phyloP scores from a whole-genome alignment of 1,140 invertebrate genomes.

The Apolygus lucorum region DNA sequence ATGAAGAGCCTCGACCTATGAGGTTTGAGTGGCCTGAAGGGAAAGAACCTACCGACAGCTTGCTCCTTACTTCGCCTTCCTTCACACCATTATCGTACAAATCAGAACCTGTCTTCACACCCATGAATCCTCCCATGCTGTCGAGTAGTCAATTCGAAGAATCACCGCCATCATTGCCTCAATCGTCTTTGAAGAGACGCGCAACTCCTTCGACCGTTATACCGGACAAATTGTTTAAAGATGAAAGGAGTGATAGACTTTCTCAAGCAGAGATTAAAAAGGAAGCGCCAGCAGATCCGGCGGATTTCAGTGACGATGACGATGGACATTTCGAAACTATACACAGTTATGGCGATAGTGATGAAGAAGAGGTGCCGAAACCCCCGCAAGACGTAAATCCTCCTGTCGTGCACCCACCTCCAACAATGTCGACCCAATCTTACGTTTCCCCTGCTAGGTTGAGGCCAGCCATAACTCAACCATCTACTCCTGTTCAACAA shows the following conservation, averaged over 20 bases:
- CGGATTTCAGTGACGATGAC: slow-evolving; percentile 25
- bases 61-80: slow-evolving; percentile 24
- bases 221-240: slow-evolving; percentile 14
- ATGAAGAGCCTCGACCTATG: slow-evolving; percentile 26
- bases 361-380: slow-evolving; percentile 8
- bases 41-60: not conserved
- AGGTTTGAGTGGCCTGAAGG: slow-evolving; percentile 27
- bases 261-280: not conserved
- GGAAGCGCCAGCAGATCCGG: not conserved
- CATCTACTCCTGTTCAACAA: not conserved
- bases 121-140: not conserved
- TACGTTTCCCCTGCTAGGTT: not conserved
- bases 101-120: slow-evolving; percentile 10
- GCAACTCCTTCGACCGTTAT: not conserved
- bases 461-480: no score
- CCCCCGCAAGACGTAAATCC: not conserved
- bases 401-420: not conserved
- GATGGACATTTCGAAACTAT: slow-evolving; percentile 24
- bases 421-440: slow-evolving; percentile 25
- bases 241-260: not conserved
- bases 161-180: not conserved
- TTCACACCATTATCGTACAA: slow-evolving; percentile 25
- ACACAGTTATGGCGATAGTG: slow-evolving; percentile 25
- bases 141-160: not conserved
- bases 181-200: slow-evolving; percentile 13